Base-by-base conservation (phyloP, 2,888 invertebrate genomes). In the Amitus sp. region DNA sequence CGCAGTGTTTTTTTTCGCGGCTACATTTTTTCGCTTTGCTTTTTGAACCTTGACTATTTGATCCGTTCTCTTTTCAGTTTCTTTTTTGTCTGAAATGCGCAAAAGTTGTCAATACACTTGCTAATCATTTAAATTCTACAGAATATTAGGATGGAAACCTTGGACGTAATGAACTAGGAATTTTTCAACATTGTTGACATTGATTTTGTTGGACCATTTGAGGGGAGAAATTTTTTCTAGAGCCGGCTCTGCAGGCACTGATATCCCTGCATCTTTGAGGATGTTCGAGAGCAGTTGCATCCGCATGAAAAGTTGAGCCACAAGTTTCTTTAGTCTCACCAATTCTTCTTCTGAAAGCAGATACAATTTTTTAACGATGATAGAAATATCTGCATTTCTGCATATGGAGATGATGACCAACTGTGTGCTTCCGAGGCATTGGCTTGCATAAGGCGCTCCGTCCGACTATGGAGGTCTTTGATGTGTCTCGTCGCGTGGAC, bases 181-280 rank as follows among this genome's bases (percentile, higher is more conserved):
- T 15, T 72, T 74, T 47, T 80, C 78, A 13, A 67, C 69, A 9
- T 76, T 75, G 39, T 78, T 79, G 2, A 77, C 73, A 49, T 79
- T 82, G 39, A 82, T 76, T 69, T 79, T 81, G 59, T 81, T 82
- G 2, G 81, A 81, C 81, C 82, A 81, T 59, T 80, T 80, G 5
- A 80, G 68, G 0, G 82, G 78, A 9, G 80, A 80, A 62, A 82
- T 77, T 64, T 79, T 82, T 62, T 82, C 82, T 42, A 82, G 60
- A 2, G 81, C 80, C 49, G 82, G 82, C 52, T 82, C 82, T 2
- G 77, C 77, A 3, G 82, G 82, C 2, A 81, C 76, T 20, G 76
- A 71, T 30, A 82, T 82, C 13, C 82, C 82, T 48, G 82, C 82
- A 34, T 82, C 77, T 66, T 77, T 74, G 19, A 82, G 59, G 20